Percentiles rank a stretch among this genome's conserved stretches.
phyloP scores from a whole-genome alignment of 2,113 vertebrate species.

The Seriola dumerili region DNA sequence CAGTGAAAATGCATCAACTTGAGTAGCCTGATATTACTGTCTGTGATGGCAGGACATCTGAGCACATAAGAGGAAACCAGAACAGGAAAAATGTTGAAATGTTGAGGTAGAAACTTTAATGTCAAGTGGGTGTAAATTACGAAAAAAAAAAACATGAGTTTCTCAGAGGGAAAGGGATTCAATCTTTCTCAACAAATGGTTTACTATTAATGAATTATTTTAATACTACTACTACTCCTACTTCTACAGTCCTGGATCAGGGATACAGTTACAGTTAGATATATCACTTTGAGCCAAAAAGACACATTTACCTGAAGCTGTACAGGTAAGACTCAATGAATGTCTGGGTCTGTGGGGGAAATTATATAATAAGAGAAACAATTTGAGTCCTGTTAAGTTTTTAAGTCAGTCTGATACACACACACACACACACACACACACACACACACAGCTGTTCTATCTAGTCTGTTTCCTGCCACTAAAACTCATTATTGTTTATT shows the following conservation, averaged over 20 bases:
- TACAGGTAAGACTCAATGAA: neutral
- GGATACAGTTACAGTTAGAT: neutral
- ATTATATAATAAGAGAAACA: neutral
- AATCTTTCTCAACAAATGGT: neutral
- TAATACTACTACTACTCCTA: neutral
- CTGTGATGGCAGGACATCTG: too few relatives aligned
- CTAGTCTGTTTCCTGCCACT: neutral
- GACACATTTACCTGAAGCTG: neutral
- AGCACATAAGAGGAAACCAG: too few relatives aligned
- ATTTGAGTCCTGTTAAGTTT: neutral
- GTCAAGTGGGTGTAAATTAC: neutral
- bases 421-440: neutral
- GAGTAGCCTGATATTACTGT: too few relatives aligned
- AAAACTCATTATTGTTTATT: neutral
- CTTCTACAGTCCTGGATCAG: conserved; percentile 1
- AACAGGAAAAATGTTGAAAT: neutral
- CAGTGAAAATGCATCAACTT: too few relatives aligned
- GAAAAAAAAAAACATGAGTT: neutral
- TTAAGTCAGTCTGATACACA: neutral
- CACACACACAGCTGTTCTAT: neutral
- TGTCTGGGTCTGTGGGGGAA: too few relatives aligned
- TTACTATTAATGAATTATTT: neutral
- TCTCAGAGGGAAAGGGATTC: neutral
- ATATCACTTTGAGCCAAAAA: neutral
- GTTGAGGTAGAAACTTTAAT: neutral